phyloP scores from a whole-genome alignment of 2,888 invertebrate species.

The Ornithoptera priamus region DNA sequence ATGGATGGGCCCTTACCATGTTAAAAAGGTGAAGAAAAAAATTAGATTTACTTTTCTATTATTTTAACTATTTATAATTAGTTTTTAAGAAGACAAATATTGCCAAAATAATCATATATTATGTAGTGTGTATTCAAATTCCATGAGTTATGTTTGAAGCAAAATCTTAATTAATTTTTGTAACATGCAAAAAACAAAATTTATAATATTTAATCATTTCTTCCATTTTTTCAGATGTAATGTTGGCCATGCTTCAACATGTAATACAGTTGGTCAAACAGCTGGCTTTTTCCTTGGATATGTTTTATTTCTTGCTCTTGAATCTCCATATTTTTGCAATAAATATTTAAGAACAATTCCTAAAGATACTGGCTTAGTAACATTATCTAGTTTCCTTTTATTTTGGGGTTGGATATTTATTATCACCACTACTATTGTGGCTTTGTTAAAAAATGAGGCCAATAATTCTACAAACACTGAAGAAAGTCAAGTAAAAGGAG shows the following conservation, averaged over 20 bases:
- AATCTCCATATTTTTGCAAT: constrained; percentile 98
- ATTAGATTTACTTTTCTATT: not conserved
- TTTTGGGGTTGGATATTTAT: constrained; percentile 98
- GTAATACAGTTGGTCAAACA: constrained; percentile 99
- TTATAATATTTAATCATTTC: not conserved
- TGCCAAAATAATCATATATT: too few relatives aligned
- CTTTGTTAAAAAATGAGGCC: constrained; percentile 91
- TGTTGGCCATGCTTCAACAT: constrained; percentile 99
- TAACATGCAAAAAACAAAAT: not conserved
- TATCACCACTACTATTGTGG: constrained; percentile 92
- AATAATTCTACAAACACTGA: constrained; percentile 56
- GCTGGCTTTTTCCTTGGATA: constrained; percentile 98
- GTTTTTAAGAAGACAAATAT: not conserved
- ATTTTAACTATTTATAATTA: not conserved
- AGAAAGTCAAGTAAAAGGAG: constrained; percentile 58
- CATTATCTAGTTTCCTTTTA: constrained; percentile 90
- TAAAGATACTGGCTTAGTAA: constrained; percentile 84
- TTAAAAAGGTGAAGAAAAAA: constrained; percentile 85
- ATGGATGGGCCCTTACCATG: constrained; percentile 99
- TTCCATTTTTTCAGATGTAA: constrained; percentile 84
- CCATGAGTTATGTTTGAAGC: not conserved
- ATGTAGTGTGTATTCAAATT: too few relatives aligned
- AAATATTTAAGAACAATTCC: constrained; percentile 89
- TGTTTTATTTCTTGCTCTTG: constrained; percentile 96
- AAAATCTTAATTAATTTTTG: not conserved